Base-by-base conservation (phyloP, 2,113 vertebrate species). In the Tympanuchus pallidicinctus region DNA sequence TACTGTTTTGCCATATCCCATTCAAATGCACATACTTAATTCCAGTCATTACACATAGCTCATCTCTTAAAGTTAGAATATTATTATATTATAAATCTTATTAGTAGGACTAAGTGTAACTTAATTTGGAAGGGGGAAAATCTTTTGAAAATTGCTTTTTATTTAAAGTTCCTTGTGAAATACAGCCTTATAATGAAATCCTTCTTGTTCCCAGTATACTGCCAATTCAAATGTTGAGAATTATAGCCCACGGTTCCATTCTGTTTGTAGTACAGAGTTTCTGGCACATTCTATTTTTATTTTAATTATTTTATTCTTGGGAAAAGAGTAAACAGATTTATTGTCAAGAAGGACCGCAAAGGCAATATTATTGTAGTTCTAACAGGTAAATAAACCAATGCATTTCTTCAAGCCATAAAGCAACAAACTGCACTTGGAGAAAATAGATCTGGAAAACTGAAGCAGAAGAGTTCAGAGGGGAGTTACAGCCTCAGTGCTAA, bases 291-390 rank as follows among this genome's bases (percentile, higher is more conserved):
- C 89, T 64, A 93, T 97, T 97, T 97, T 95, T 95, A 85, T 92
- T 97, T 97, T 96, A 97, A 98, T 98, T 98, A 97, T 96, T 97
- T 97, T 96, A 78, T 96, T 90, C 97, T 88, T 52, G 81, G 63
- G 93, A 97, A 97, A 74, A 86, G 82, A 96, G 88, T 80, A 81
- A 82, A 86, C 86, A 96, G 96, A 98, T 98, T 97, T 98, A 97
- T 97, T 94, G 95, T 84, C 0, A 32, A 95, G 64, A 32, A 95
- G 64, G 82, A 91, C 89, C 97, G 90, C 96, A 95, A 96, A 95
- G 90, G 90, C 91, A 98, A 95, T 97, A 94, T 97, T 97, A 96
- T 97, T 98, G 95, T 64, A 97, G 90, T 88, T 92, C 82, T 96
- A 97, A 95, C 94, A 96, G 89, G 96, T 96, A 96, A 97, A 94